Percentiles rank a stretch among this genome's conserved stretches.
These are phyloP conservation scores for Monomorium pharaonis DNA, from an alignment of 1,140 invertebrate genomes.

Conservation along the genomic window DNA sequence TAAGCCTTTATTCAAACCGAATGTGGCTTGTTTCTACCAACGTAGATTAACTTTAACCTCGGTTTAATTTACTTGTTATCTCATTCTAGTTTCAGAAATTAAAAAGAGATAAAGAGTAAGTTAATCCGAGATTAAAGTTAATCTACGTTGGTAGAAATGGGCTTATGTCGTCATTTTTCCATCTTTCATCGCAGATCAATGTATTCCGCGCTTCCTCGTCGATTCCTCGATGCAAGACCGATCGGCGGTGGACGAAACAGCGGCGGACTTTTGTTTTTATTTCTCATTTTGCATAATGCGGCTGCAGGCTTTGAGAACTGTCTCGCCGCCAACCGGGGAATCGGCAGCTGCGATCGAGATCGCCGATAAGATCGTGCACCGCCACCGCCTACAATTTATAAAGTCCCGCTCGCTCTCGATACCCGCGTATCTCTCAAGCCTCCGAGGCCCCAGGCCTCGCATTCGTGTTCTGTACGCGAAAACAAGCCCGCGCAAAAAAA, in stretches of 20 bases:
- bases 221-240: constrained; percentile 47
- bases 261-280: constrained; percentile 77
- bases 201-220: background rate
- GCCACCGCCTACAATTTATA: constrained; percentile 81
- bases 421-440: background rate
- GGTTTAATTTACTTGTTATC: no score
- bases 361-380: constrained; percentile 78
- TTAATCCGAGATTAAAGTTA: no score
- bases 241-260: background rate
- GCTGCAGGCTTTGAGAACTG: constrained; percentile 56
- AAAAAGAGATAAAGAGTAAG: no score
- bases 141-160: no score
- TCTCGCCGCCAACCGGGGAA: constrained; percentile 63
- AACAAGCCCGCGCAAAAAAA: background rate
- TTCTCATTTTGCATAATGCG: constrained; percentile 79
- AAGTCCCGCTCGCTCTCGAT: constrained; percentile 66
- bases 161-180: constrained; percentile 33
- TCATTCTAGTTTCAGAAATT: no score
- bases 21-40: no score
- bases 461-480: background rate
- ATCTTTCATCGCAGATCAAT: background rate
- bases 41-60: no score
- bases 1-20: no score
- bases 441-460: constrained; percentile 31
- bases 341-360: constrained; percentile 79